phyloP scores from a whole-genome alignment of 2,113 vertebrate species.

The Calyptommatus sinebrachiatus region DNA sequence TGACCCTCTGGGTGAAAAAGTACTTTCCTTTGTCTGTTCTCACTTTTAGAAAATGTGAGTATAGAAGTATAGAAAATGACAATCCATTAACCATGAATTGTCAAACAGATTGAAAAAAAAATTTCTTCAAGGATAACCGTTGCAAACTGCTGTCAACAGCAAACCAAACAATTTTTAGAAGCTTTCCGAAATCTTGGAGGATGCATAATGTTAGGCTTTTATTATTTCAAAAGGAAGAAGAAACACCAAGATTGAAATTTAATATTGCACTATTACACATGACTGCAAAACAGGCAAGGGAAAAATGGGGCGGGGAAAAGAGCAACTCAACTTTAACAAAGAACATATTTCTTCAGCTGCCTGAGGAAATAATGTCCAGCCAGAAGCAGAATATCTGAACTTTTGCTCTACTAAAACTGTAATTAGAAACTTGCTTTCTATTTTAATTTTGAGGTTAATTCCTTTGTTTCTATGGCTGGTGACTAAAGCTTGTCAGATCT shows the following conservation, averaged over 20 bases:
- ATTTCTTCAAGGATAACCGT: slow-evolving; percentile 2
- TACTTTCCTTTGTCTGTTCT: too few species aligned
- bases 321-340: not conserved
- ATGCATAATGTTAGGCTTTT: not conserved
- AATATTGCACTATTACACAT: slow-evolving; percentile 2
- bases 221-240: slow-evolving; percentile 7
- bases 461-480: not conserved
- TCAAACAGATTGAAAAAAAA: not conserved
- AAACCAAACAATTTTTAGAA: not conserved
- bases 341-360: not conserved
- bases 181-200: not conserved
- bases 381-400: not conserved
- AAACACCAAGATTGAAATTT: slow-evolving; percentile 7
- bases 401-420: not conserved
- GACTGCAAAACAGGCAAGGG: not conserved
- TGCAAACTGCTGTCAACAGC: not conserved
- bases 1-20: too few species aligned
- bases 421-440: slow-evolving; percentile 11
- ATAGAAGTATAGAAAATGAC: not conserved
- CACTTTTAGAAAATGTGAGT: too few species aligned
- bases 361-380: slow-evolving; percentile 12
- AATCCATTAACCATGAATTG: not conserved
- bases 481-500: not conserved
- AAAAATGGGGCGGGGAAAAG: not conserved
- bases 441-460: not conserved